These are phyloP conservation scores for Craterocephalus amniculus DNA, from an alignment of 2,797 vertebrate species.

Conservation along the genomic window DNA sequence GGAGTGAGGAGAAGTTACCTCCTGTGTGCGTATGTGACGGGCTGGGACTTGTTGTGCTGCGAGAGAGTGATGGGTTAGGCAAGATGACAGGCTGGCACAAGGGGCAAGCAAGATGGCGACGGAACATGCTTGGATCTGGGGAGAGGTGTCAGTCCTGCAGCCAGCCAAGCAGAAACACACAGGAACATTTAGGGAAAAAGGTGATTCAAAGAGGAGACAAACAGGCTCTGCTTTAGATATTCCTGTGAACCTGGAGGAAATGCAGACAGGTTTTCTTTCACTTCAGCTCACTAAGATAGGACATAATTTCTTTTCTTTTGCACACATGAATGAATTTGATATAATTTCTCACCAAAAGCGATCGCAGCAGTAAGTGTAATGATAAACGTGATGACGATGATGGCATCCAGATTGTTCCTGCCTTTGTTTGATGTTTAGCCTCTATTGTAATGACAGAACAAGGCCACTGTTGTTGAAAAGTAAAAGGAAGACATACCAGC, in stretches of 20 bases:
- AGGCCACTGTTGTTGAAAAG: conserved; percentile 24
- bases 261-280: conserved; percentile 7
- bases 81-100: conserved; percentile 79
- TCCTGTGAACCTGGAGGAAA: conserved; percentile 37
- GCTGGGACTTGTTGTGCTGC: conserved; percentile 73
- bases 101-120: conserved; percentile 78
- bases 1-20: conserved; percentile 57
- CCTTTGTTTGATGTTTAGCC: conserved; percentile 13
- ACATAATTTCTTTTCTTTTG: background rate
- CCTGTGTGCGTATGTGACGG: conserved; percentile 38
- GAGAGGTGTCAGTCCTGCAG: conserved; percentile 80
- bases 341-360: background rate
- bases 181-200: conserved; percentile 69
- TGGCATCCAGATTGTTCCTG: background rate
- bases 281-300: background rate
- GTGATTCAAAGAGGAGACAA: conserved; percentile 73
- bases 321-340: background rate
- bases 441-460: conserved; percentile 25
- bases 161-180: conserved; percentile 78
- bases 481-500: conserved; percentile 59
- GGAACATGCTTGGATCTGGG: conserved; percentile 77
- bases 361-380: background rate
- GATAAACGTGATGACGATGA: background rate
- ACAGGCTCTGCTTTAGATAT: conserved; percentile 62
- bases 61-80: conserved; percentile 77